Base-by-base conservation (phyloP, 2,888 invertebrate genomes). In the Nephrotoma guestfalica region DNA sequence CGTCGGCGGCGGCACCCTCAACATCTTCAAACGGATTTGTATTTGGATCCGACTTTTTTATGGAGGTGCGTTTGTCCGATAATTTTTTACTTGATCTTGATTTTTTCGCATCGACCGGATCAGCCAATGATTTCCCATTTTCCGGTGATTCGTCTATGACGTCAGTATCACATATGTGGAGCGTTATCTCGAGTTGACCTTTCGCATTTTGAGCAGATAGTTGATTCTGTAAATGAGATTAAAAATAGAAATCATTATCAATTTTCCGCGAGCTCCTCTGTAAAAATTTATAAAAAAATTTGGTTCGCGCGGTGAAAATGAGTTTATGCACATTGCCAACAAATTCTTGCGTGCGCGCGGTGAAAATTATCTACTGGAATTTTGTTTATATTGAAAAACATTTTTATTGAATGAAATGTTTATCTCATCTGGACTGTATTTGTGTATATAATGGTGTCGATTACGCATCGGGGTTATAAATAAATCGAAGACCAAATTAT, bases 161-260 rank as follows among this genome's bases (percentile, higher is more conserved):
- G 18, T 47, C 11, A 30, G 57, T 86, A 88, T 91, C 91, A 83
- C 89, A 89, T 86, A 91, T 87, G 86, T 91, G 90, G 5, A 91
- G 88, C n/a, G 90, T 89, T 86, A 91, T 85, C 88, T 91, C 91
- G 11, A 91, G 89, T 83, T 91, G 89, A 30, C 91, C 91, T 89
- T 91, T 91, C 9, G 18, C 18, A 13, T 47, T 86, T 86, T 85
- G 85, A 42, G 71, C 18, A 1, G 71, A 18, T 11, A 71, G 13
- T 71, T 71, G 71, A 30, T 18, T 71, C 71, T 71, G 71, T 30
- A 71, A 71, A 18, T 9, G 57, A n/a, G 30, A 30, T 30, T 30
- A 30, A 91, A 89, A 87, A 90, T 90, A 7, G 89, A 87, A 41
- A 90, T 87, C 91, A 91, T 86, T 41, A n/a, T 13, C 6, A 71